Evolutionary conservation across 2,888 invertebrate genomes (phyloP).

Genomic region (Empis livida): DNA sequence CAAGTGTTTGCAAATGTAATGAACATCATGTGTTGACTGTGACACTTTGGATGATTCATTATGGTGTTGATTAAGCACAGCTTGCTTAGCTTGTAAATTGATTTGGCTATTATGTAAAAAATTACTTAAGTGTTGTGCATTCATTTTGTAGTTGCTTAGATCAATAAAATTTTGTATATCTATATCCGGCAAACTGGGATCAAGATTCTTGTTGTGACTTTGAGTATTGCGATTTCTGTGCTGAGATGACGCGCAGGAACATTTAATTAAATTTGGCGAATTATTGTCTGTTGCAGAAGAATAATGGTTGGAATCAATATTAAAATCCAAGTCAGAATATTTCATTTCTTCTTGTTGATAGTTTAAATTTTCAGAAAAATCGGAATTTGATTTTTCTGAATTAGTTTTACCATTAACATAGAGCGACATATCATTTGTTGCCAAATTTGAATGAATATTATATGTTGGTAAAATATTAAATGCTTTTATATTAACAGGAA

Average conservation of each 20-base stretch:
- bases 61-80: slow-evolving; percentile 7
- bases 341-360: no score
- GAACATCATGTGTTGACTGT: neutral
- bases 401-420: neutral
- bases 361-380: no score
- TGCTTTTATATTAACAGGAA: slow-evolving; percentile 9
- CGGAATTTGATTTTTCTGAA: neutral
- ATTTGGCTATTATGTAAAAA: slow-evolving; percentile 13
- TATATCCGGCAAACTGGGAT: no score
- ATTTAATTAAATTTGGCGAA: no score
- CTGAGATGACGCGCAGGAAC: no score
- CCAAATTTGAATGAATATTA: neutral
- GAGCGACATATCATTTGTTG: neutral
- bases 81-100: slow-evolving; percentile 14
- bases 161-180: slow-evolving; percentile 13
- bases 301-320: no score
- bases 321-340: no score
- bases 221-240: no score
- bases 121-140: slow-evolving; percentile 12
- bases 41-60: neutral
- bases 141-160: slow-evolving; percentile 13
- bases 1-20: no score
- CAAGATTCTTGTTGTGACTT: no score
- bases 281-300: no score
- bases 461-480: slow-evolving; percentile 9